A percentile compares a stretch with the other conserved stretches of the same genome.
These are phyloP conservation scores for Drosophila pallidifrons DNA, from an alignment of 1,140 invertebrate species.

Conservation along the genomic window DNA sequence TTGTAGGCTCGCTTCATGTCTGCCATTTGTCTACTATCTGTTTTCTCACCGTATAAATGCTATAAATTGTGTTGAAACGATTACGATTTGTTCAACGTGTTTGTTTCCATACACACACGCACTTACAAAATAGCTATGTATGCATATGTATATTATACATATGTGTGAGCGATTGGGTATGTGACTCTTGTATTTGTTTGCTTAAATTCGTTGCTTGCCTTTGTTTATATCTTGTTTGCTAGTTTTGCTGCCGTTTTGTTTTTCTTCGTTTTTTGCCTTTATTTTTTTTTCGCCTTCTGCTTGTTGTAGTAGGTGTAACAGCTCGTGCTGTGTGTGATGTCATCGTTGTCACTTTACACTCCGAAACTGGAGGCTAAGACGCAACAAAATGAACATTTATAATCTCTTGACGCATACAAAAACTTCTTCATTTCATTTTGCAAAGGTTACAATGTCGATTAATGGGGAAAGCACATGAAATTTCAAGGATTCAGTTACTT, in stretches of 20 bases:
- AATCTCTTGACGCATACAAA: slow-evolving; percentile 2
- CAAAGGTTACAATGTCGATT: slow-evolving; percentile 7
- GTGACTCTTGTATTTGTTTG: slow-evolving; percentile 64
- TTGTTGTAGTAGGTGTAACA: slow-evolving; percentile 53
- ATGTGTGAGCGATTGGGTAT: slow-evolving; percentile 11
- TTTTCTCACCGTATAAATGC: slow-evolving; percentile 49
- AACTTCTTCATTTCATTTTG: slow-evolving; percentile 5
- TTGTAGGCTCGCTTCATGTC: slow-evolving; percentile 45
- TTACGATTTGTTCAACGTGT: slow-evolving; percentile 49
- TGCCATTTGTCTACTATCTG: slow-evolving; percentile 43
- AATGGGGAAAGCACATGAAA: neutral
- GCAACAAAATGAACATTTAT: slow-evolving; percentile 9
- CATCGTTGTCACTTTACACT: slow-evolving; percentile 65
- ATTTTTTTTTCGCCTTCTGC: slow-evolving; percentile 32
- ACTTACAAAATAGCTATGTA: neutral
- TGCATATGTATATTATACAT: slow-evolving; percentile 19
- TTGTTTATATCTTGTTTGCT: slow-evolving; percentile 68
- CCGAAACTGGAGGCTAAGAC: slow-evolving; percentile 17
- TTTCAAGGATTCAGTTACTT: neutral
- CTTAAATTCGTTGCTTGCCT: slow-evolving; percentile 60
- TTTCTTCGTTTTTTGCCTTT: slow-evolving; percentile 24
- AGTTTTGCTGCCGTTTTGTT: slow-evolving; percentile 30
- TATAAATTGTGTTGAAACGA: slow-evolving; percentile 52
- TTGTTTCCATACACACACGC: slow-evolving; percentile 35
- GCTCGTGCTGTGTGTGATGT: slow-evolving; percentile 63